Evolutionary conservation across 1,140 invertebrate genomes (phyloP).

Genomic region (Bombus confusus): DNA sequence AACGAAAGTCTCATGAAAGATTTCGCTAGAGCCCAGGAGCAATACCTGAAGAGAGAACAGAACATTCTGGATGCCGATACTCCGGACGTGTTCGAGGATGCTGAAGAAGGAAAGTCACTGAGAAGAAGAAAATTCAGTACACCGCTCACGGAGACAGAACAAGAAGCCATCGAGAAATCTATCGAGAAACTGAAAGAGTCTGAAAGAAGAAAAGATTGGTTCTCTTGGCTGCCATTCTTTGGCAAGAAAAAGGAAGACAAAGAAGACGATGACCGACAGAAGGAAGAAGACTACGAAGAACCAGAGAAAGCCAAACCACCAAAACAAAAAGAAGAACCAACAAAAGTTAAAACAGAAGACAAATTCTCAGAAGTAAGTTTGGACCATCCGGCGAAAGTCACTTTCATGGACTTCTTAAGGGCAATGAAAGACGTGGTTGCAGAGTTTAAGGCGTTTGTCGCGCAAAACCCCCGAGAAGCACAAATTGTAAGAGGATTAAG

Average conservation of each 20-base stretch:
- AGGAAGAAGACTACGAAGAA: not conserved
- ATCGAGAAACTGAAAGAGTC: conserved; percentile 7
- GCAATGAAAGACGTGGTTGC: conserved; percentile 64
- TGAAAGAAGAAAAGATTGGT: conserved; percentile 61
- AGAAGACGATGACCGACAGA: conserved; percentile 25
- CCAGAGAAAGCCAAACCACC: not conserved
- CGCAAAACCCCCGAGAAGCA: conserved; percentile 84
- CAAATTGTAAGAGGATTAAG: conserved; percentile 83
- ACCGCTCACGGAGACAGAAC: conserved; percentile 54
- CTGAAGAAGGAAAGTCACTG: conserved; percentile 55
- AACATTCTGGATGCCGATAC: conserved; percentile 69
- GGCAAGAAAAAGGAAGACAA: conserved; percentile 60
- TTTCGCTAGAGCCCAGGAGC: conserved; percentile 74
- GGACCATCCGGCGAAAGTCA: conserved; percentile 54
- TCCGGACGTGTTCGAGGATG: conserved; percentile 63
- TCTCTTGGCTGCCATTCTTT: conserved; percentile 75
- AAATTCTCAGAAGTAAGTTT: not conserved
- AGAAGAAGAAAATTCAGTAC: conserved; percentile 63
- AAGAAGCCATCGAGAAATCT: conserved; percentile 28
- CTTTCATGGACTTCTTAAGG: conserved; percentile 72
- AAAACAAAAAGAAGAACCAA: not conserved
- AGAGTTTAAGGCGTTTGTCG: conserved; percentile 77
- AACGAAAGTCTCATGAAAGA: conserved; percentile 77
- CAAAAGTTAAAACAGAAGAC: not conserved
- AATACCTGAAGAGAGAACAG: conserved; percentile 70